Evolutionary conservation across 1,140 invertebrate genomes (phyloP).

Genomic region (Drosophila paulistorum): DNA sequence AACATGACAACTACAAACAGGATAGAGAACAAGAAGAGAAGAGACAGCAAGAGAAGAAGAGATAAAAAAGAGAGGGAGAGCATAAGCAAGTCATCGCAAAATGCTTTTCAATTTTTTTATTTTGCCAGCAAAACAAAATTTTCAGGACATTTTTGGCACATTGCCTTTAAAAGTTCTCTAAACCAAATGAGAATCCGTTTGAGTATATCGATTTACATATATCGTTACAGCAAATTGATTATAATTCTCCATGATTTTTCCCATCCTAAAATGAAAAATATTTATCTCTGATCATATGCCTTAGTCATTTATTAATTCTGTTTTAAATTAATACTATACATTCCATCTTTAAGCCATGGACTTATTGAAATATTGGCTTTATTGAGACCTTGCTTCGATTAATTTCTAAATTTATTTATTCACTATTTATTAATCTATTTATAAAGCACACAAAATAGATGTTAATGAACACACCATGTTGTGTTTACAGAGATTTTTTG

Average conservation of each 20-base stretch:
- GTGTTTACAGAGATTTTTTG: neutral
- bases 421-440: neutral
- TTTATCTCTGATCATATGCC: no score
- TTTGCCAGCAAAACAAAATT: neutral
- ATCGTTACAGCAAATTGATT: no score
- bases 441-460: neutral
- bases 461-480: neutral
- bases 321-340: no score
- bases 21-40: neutral
- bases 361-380: no score
- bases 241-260: no score
- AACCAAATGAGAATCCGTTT: no score
- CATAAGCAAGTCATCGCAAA: neutral
- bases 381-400: no score
- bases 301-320: no score
- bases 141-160: neutral
- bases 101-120: neutral
- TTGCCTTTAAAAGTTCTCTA: no score
- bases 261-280: no score
- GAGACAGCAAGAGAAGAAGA: neutral
- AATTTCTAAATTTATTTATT: neutral
- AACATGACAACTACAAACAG: slow-evolving; percentile 12
- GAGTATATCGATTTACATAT: no score
- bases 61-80: neutral
- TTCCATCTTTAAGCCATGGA: no score